Evolutionary conservation across 2,888 invertebrate species (phyloP).

Genomic region (Leucania comma): DNA sequence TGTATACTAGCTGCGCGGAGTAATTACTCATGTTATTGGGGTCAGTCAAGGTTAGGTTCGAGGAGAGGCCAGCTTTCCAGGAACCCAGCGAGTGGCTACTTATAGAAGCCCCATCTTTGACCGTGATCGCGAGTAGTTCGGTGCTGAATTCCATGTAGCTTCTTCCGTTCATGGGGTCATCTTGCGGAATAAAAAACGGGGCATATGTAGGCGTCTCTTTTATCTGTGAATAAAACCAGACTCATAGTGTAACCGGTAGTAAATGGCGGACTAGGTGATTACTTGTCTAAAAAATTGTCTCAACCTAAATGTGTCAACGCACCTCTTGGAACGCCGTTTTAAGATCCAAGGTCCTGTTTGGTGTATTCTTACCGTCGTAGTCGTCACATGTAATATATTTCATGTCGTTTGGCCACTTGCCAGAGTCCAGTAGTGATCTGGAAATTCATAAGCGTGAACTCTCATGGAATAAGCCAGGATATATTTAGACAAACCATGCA

Average conservation of each 20-base stretch:
- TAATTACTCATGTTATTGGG: constrained; percentile 93
- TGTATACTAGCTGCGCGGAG: constrained; percentile 95
- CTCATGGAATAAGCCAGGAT: constrained; percentile 83
- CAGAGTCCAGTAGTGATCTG: constrained; percentile 93
- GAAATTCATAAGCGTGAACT: constrained; percentile 84
- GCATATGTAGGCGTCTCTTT: constrained; percentile 93
- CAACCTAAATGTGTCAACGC: constrained; percentile 69
- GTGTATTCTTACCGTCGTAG: constrained; percentile 94
- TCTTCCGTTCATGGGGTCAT: constrained; percentile 92
- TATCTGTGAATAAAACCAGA: constrained; percentile 78
- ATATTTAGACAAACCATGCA: constrained; percentile 82
- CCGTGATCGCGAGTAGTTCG: constrained; percentile 93
- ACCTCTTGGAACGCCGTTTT: constrained; percentile 93
- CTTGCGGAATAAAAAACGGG: constrained; percentile 91
- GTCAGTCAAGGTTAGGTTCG: constrained; percentile 92
- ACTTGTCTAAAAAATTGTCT: constrained; percentile 27
- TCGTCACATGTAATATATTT: constrained; percentile 95
- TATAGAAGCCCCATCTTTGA: constrained; percentile 93
- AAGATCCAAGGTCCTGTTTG: constrained; percentile 93
- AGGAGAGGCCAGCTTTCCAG: constrained; percentile 95
- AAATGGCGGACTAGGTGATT: constrained; percentile 35
- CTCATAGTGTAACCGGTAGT: constrained; percentile 20
- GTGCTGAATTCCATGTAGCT: constrained; percentile 95
- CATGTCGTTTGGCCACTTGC: constrained; percentile 94
- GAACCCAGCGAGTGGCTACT: constrained; percentile 93